These are phyloP conservation scores for Chaetodon trifascialis DNA, from an alignment of 2,113 vertebrate genomes.

Conservation along the genomic window DNA sequence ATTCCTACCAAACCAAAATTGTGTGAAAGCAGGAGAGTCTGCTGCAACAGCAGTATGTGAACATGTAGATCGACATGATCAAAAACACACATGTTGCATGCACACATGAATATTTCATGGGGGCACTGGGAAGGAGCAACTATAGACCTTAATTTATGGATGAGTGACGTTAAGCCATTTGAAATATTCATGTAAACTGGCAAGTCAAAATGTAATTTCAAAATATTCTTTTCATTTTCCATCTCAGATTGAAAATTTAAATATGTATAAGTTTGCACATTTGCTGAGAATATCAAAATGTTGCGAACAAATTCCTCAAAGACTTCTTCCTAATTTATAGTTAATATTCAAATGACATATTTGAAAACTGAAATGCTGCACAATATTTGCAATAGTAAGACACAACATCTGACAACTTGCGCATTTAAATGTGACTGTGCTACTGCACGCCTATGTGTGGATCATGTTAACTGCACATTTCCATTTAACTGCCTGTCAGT, in stretches of 20 bases:
- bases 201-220: conserved; percentile 21
- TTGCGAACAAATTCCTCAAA: background rate
- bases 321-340: background rate
- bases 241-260: conserved; percentile 29
- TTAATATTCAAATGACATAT: background rate
- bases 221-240: conserved; percentile 38
- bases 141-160: conserved; percentile 52
- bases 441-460: background rate
- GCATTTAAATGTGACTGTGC: background rate
- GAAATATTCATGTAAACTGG: conserved; percentile 53
- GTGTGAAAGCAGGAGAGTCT: conserved; percentile 6
- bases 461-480: background rate
- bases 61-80: background rate
- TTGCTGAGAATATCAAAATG: conserved; percentile 36
- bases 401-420: background rate
- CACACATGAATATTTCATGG: conserved; percentile 54
- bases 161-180: conserved; percentile 56
- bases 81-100: conserved; percentile 48
- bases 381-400: background rate
- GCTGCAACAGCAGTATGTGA: conserved; percentile 15
- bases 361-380: background rate
- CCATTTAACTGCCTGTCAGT: background rate
- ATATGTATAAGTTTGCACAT: conserved; percentile 20
- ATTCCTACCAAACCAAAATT: conserved; percentile 3
- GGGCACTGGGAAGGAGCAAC: conserved; percentile 29